phyloP scores from a whole-genome alignment of 2,888 invertebrate genomes.

The Dorcus hopei region DNA sequence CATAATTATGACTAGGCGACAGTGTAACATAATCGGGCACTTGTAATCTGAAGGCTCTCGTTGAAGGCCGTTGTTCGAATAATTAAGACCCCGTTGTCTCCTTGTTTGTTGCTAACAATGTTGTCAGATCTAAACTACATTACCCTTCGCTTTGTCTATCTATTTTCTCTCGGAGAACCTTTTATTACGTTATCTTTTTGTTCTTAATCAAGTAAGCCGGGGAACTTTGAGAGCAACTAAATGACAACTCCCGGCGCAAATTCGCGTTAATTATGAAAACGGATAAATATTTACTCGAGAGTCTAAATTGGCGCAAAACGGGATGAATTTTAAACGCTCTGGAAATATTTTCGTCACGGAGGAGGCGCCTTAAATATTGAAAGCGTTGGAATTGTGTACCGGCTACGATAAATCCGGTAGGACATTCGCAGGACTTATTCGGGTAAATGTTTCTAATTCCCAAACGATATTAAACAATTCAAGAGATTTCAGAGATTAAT shows the following conservation, averaged over 20 bases:
- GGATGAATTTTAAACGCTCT: conserved; percentile 11
- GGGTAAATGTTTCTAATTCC: too few relatives aligned
- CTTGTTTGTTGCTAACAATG: conserved; percentile 35
- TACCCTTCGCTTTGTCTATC: conserved; percentile 25
- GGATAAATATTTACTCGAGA: conserved; percentile 20
- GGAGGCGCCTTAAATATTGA: conserved; percentile 6
- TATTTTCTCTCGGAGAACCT: conserved; percentile 11
- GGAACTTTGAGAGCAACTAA: conserved; percentile 14
- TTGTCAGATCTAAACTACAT: conserved; percentile 40
- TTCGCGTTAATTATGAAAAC: conserved; percentile 25
- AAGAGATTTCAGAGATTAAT: too few relatives aligned
- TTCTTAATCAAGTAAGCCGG: conserved; percentile 19
- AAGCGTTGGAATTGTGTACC: conserved; percentile 2
- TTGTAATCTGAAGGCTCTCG: conserved; percentile 39
- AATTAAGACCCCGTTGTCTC: conserved; percentile 37
- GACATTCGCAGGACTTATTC: too few relatives aligned
- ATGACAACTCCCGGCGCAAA: conserved; percentile 22
- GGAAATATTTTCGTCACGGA: conserved; percentile 10
- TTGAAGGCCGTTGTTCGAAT: conserved; percentile 41
- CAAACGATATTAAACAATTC: too few relatives aligned
- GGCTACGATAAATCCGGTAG: too few relatives aligned
- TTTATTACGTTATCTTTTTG: conserved; percentile 15
- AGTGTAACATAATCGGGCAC: conserved; percentile 38
- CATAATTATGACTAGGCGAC: conserved; percentile 13
- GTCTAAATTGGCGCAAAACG: conserved; percentile 9